Base-by-base conservation (phyloP, 2,888 invertebrate species). In the Hybos culiciformis region DNA sequence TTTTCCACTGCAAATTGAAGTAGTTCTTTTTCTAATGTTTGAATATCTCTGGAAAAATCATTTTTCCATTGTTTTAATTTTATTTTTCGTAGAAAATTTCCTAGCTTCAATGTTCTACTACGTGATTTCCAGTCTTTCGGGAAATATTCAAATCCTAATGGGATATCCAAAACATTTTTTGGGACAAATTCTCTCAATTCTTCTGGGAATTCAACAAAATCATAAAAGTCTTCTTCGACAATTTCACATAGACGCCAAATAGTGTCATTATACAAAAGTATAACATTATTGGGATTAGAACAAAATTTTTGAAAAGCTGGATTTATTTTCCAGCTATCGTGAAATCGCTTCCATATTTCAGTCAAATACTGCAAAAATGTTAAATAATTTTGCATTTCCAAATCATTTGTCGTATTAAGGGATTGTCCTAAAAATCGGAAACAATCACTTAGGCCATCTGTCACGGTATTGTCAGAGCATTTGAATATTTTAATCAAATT, bases 141-240 rank as follows among this genome's bases (percentile, higher is more conserved):
- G 50, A 83, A 80, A 59, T 79, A 76, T 58, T 80, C 79, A 52
- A 77, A 74, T 24, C 73, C 72, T 49, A 77, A 74, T 0, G 83
- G 80, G 52, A 72, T 71, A 34, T 50, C 68, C 2, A 70, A 66
- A 14, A 64, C 54, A 39, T 58, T 4, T 23, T 39, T 53, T 48
- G 72, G 64, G 42, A 76, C 60, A 62, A 71, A 76, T 31, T 63
- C 56, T 44, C 70, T 70, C 45, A 85, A 73, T 54, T 81, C 79
- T 17, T 71, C 60, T 1, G 84, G 76, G 60, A 84, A 80, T 52
- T 72, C 68, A 1, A 76, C 70, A 50, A 76, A 74, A 48, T 75
- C 71, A 8, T 70, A 68, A 31, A 75, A 63, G 49, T 75, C 70
- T 57, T 80, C 72, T 23, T 76, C 69, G 24, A 78, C 63, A 39